phyloP scores from a whole-genome alignment of 2,888 invertebrate species.

The Mesochorus sp. region DNA sequence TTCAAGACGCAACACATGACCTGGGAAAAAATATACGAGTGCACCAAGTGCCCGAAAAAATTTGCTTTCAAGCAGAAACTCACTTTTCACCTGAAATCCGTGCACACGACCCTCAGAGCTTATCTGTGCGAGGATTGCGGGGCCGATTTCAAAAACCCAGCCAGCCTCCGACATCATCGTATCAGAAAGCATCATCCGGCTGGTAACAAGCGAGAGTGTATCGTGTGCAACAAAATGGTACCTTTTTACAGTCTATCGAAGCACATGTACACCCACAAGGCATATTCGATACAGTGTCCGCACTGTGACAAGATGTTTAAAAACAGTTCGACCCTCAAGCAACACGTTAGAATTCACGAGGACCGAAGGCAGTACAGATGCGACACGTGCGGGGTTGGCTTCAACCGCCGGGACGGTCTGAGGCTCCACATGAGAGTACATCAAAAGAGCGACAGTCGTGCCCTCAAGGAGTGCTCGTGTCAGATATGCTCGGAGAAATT shows the following conservation, averaged over 20 bases:
- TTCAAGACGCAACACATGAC: conserved; percentile 79
- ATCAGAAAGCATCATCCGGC: conserved; percentile 79
- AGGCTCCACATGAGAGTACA: conserved; percentile 79
- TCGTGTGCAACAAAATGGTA: conserved; percentile 78
- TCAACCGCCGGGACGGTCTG: conserved; percentile 79
- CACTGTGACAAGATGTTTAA: conserved; percentile 81
- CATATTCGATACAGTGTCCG: conserved; percentile 79
- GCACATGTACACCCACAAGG: conserved; percentile 81
- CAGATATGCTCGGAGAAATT: conserved; percentile 80
- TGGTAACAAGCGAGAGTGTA: conserved; percentile 78
- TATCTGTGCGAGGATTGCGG: conserved; percentile 80
- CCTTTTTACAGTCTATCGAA: conserved; percentile 81
- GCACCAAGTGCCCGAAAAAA: conserved; percentile 79
- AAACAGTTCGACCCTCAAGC: conserved; percentile 79
- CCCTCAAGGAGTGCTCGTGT: conserved; percentile 79
- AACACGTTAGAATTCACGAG: conserved; percentile 80
- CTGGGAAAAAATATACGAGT: conserved; percentile 79
- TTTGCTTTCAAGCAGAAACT: conserved; percentile 80
- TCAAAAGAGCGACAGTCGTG: conserved; percentile 78
- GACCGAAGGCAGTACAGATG: conserved; percentile 80
- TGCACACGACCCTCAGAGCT: conserved; percentile 78
- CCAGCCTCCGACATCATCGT: conserved; percentile 78
- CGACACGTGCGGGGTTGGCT: conserved; percentile 80
- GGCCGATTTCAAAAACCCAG: conserved; percentile 80
- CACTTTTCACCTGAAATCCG: conserved; percentile 79